Conservation (phyloP, 2,797 vertebrate genomes). For the Calcarius lapponicus region DNA sequence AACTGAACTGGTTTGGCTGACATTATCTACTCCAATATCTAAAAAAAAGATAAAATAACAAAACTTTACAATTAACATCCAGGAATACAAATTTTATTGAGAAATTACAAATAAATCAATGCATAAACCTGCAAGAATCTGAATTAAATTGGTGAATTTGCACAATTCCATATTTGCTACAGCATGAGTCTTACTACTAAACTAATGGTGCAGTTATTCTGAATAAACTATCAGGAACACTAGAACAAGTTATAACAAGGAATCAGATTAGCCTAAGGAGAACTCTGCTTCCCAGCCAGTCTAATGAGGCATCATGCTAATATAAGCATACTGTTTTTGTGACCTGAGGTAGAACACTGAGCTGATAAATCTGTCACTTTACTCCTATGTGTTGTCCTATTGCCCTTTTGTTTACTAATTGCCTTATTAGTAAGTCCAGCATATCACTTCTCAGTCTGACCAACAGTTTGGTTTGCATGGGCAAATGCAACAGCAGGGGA, state of each 20-base stretch:
- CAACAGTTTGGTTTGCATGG: background rate
- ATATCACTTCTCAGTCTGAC: background rate
- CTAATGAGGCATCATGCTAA: background rate
- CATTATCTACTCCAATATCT: background rate
- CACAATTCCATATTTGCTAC: background rate
- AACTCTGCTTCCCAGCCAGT: background rate
- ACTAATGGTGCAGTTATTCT: background rate
- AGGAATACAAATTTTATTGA: background rate
- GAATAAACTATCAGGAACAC: background rate
- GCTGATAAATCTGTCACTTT: background rate
- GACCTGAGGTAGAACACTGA: background rate
- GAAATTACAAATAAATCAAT: background rate
- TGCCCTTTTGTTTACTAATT: constrained; percentile 42
- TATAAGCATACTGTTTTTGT: background rate
- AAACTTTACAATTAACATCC: background rate
- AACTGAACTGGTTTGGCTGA: background rate
- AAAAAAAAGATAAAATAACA: background rate
- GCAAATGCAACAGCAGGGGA: background rate
- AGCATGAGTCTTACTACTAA: background rate
- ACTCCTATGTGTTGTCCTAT: background rate
- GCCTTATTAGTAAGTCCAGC: background rate
- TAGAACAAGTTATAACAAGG: background rate
- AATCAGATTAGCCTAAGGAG: background rate
- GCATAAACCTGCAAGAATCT: background rate
- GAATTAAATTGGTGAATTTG: background rate